Evolutionary conservation across 1,140 invertebrate genomes (phyloP).

Genomic region (Megathymus violae): DNA sequence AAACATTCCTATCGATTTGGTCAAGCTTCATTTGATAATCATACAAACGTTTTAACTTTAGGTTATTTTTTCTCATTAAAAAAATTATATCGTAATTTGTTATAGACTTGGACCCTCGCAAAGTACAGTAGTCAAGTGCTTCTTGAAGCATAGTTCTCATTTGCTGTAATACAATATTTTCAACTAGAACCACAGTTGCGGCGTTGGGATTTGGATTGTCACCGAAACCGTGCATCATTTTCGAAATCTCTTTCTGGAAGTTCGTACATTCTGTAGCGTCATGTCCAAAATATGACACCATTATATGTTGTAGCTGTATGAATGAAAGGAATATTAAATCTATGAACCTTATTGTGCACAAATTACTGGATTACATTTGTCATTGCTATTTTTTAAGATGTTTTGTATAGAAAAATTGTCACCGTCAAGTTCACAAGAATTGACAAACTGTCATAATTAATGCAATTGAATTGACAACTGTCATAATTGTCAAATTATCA

Average conservation of each 20-base stretch:
- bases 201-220: conserved; percentile 87
- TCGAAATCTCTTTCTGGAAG: conserved; percentile 86
- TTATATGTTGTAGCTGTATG: conserved; percentile 24
- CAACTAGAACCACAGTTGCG: conserved; percentile 87
- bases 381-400: no score
- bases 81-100: conserved; percentile 86
- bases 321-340: background rate
- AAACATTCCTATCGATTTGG: conserved; percentile 61
- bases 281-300: conserved; percentile 71
- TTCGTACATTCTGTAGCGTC: conserved; percentile 66
- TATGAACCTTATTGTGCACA: no score
- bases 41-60: conserved; percentile 68
- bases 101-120: conserved; percentile 78
- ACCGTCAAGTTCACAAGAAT: no score
- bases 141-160: conserved; percentile 84
- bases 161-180: conserved; percentile 87
- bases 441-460: no score
- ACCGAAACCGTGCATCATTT: conserved; percentile 90
- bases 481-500: no score
- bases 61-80: conserved; percentile 85
- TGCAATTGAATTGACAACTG: no score
- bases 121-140: conserved; percentile 81
- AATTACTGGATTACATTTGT: no score
- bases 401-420: no score
- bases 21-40: conserved; percentile 73